Evolutionary conservation across 2,888 invertebrate genomes (phyloP).

Genomic region (Pteria penguin): DNA sequence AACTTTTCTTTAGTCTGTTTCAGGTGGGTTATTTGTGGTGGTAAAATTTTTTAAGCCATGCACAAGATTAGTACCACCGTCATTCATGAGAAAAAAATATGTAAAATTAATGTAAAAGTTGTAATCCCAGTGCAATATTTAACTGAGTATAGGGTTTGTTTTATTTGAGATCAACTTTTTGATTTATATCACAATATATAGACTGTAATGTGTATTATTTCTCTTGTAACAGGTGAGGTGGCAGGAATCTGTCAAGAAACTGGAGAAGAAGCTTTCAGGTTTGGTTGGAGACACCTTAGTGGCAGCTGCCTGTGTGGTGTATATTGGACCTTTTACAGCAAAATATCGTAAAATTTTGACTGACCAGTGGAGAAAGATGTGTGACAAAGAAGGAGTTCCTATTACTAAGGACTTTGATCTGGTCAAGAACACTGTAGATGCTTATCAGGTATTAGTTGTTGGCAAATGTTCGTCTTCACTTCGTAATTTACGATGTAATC

Average conservation of each 20-base stretch:
- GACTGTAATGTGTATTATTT: background rate
- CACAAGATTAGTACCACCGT: too few species aligned
- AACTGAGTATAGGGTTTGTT: background rate
- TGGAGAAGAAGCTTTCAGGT: slow-evolving; percentile 75
- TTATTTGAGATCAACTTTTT: background rate
- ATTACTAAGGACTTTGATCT: slow-evolving; percentile 74
- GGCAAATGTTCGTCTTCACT: too few species aligned
- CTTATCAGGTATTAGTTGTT: slow-evolving; percentile 75
- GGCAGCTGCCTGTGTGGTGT: slow-evolving; percentile 76
- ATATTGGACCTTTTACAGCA: slow-evolving; percentile 77
- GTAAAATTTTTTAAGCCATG: too few species aligned
- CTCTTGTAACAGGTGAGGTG: slow-evolving; percentile 71
- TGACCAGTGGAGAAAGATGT: slow-evolving; percentile 67
- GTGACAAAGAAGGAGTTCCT: slow-evolving; percentile 65
- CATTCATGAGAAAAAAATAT: too few species aligned
- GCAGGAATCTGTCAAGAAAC: slow-evolving; percentile 74
- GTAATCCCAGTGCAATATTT: background rate
- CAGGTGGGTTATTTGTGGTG: too few species aligned
- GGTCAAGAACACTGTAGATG: slow-evolving; percentile 71
- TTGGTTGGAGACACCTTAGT: slow-evolving; percentile 78
- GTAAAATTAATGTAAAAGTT: too few species aligned
- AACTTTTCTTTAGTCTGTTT: too few species aligned
- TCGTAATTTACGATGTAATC: too few species aligned
- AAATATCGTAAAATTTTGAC: slow-evolving; percentile 72
- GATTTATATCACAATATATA: background rate